Conservation (phyloP, 2,113 vertebrate genomes). For the Actinemys pallida region DNA sequence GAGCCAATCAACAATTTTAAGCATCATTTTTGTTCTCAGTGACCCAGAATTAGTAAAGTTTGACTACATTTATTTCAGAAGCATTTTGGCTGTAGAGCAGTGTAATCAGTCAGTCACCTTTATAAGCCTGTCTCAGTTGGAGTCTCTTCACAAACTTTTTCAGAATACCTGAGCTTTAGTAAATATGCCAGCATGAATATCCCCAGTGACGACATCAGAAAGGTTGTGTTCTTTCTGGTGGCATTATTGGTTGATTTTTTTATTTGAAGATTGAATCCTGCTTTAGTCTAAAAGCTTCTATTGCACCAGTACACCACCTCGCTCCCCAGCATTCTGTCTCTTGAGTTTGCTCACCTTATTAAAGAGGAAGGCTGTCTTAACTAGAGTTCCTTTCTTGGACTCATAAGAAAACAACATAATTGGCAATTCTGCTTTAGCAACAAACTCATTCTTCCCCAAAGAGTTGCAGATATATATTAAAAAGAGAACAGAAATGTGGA, state of each 20-base stretch:
- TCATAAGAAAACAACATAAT: slow-evolving; percentile 1
- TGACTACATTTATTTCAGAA: too few species aligned
- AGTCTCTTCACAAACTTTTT: neutral
- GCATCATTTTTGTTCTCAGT: too few species aligned
- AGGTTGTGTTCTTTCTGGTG: neutral
- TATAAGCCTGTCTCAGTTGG: neutral
- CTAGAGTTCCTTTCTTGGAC: slow-evolving; percentile 1
- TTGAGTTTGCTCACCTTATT: neutral
- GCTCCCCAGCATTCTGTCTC: neutral
- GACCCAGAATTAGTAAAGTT: too few species aligned
- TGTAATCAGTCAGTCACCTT: neutral
- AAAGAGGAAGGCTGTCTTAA: neutral
- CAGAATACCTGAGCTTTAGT: neutral
- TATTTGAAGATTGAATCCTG: slow-evolving; percentile 17
- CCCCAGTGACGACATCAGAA: neutral
- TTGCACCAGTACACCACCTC: neutral
- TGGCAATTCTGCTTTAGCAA: neutral
- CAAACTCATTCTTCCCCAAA: neutral
- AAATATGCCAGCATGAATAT: neutral
- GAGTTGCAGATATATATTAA: neutral
- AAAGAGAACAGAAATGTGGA: slow-evolving; percentile 11
- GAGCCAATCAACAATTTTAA: too few species aligned
- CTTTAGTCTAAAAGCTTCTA: neutral
- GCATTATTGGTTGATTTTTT: slow-evolving; percentile 6
- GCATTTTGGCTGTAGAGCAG: too few species aligned